phyloP scores from a whole-genome alignment of 2,797 vertebrate species.

The Chaunax sp. region DNA sequence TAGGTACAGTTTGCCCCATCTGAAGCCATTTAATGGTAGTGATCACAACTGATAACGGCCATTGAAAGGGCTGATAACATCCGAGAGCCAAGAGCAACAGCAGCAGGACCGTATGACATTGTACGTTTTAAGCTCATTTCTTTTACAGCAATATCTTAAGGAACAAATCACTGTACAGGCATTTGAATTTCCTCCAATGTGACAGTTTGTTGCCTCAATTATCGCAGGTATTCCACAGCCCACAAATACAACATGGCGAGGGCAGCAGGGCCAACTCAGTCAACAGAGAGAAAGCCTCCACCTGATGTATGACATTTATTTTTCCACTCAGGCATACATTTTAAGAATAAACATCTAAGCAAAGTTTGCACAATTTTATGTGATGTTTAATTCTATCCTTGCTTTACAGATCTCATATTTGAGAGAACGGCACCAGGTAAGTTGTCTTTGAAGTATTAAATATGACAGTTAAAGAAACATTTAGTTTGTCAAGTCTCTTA shows the following conservation, averaged over 20 bases:
- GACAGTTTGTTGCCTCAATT: conserved; percentile 19
- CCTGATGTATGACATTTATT: conserved; percentile 83
- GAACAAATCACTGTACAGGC: background rate
- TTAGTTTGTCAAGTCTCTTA: too few relatives aligned
- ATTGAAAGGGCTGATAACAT: too few relatives aligned
- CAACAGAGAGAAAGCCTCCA: conserved; percentile 76
- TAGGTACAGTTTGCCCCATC: too few relatives aligned
- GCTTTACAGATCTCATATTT: conserved; percentile 87
- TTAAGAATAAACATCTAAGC: too few relatives aligned
- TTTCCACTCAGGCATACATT: background rate
- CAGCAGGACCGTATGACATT: conserved; percentile 76
- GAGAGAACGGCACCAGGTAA: conserved; percentile 83
- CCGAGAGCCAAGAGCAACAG: too few relatives aligned
- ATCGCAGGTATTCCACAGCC: conserved; percentile 72
- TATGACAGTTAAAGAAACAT: too few relatives aligned
- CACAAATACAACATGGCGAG: too few relatives aligned
- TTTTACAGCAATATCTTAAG: background rate
- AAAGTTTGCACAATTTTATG: too few relatives aligned
- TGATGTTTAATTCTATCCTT: conserved; percentile 38
- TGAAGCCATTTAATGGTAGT: too few relatives aligned
- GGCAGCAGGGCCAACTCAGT: conserved; percentile 76
- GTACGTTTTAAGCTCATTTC: conserved; percentile 72
- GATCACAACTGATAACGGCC: too few relatives aligned
- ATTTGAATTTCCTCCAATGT: background rate
- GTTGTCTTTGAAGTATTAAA: conserved; percentile 54